Evolutionary conservation across 2,888 invertebrate genomes (phyloP), one percentile per base, ranked within the genome.

Genomic region (Melinaea menophilus): DNA sequence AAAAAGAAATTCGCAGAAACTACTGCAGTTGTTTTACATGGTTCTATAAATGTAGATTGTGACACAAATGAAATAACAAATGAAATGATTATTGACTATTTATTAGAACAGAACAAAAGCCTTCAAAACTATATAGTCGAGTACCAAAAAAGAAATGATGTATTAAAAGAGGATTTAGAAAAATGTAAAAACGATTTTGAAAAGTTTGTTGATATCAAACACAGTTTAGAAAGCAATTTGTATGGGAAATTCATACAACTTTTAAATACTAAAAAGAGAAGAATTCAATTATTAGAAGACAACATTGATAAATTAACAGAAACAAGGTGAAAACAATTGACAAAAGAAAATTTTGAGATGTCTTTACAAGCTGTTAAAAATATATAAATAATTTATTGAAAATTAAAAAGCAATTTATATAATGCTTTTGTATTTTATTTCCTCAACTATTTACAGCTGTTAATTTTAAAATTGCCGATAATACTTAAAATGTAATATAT

Each of bases 221-320:
- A 69, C 5, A 64, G 76, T 5, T 64, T 84, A 59, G 89, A 89
- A 69, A 68, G 73, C 2, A 75, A 69, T 9, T 72, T 89, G 2
- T 89, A 87, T 78, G 81, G 81, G 9, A 86, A 84, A 64, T 89
- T 90, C 81, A 71, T 82, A 0, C 77, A 82, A 58, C 64, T 90
- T 45, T 71, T 90, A 34, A 89, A 89, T 73, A 71, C 79, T 11
- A 90, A 90, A 67, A 90, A 90, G 68, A 77, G 70, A 63, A 79
- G 86, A 68, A 88, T 90, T 60, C 67, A 78, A 55, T 54, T 81
- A 7, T 73, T 90, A 34, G 85, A 90, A 75, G 78, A 81, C 31
- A 74, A 74, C 55, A 61, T 88, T 56, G 71, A 74, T 12, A 78
- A 75, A n/a, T 69, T 72, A 55, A 47, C 33, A 55, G 59, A 51